These are phyloP conservation scores for Selene dorsalis DNA, from an alignment of 2,797 vertebrate genomes.

Conservation along the genomic window DNA sequence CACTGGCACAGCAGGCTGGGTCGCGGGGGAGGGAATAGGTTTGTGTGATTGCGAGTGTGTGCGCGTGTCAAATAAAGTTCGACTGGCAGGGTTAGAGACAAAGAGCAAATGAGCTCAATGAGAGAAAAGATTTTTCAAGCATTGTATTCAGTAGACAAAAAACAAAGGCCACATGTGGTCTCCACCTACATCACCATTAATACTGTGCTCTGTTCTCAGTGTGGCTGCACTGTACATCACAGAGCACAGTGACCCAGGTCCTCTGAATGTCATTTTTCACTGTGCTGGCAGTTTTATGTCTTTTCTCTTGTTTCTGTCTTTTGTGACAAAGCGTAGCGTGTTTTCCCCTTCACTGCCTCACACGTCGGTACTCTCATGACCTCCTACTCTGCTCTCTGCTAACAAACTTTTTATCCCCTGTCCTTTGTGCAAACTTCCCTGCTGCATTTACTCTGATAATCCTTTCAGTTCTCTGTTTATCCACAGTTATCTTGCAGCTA, in stretches of 20 bases:
- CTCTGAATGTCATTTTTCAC: constrained; percentile 17
- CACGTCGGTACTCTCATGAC: constrained; percentile 13
- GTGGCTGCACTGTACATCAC: background rate
- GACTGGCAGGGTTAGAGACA: background rate
- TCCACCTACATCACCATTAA: background rate
- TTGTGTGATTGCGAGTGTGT: background rate
- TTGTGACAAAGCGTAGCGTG: background rate
- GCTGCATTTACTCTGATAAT: constrained; percentile 34
- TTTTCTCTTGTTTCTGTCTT: constrained; percentile 10
- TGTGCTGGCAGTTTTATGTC: constrained; percentile 1
- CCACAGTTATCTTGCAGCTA: background rate
- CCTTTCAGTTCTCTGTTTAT: constrained; percentile 36
- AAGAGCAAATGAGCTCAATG: constrained; percentile 9
- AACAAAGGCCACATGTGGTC: background rate
- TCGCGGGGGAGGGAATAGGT: background rate
- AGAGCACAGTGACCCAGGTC: constrained; percentile 11
- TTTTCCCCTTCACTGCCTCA: constrained; percentile 28
- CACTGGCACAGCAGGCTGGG: constrained; percentile 40
- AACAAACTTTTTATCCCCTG: constrained; percentile 23
- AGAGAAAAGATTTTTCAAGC: background rate
- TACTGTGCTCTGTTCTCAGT: background rate
- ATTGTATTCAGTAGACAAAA: background rate
- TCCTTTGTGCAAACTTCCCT: constrained; percentile 10
- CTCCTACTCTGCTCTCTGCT: constrained; percentile 12
- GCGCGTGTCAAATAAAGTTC: constrained; percentile 6